These are phyloP conservation scores for Pocillopora damicornis DNA, from an alignment of 64 coral and sea anemone genomes.

Conservation along the genomic window DNA sequence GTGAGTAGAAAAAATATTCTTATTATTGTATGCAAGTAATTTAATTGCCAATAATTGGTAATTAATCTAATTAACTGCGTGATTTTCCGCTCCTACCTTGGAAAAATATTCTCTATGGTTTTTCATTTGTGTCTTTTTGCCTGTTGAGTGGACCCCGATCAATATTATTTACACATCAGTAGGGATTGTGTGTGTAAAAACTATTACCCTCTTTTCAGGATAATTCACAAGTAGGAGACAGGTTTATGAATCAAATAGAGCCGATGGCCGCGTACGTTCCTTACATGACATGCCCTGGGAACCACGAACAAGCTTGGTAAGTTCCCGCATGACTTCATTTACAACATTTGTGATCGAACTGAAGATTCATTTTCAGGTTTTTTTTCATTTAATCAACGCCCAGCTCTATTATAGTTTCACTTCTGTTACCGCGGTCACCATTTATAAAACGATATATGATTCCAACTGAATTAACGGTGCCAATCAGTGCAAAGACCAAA, in stretches of 20 bases:
- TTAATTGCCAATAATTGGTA: no score
- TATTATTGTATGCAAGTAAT: neutral
- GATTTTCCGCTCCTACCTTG: no score
- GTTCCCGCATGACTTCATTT: neutral
- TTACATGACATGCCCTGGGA: constrained; percentile 91
- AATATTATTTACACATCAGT: no score
- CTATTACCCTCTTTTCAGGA: constrained; percentile 20
- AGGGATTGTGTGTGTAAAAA: neutral
- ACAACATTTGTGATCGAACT: neutral
- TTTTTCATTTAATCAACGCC: no score
- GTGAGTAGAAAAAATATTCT: constrained; percentile 34
- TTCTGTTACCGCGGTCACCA: no score
- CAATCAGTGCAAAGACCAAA: no score
- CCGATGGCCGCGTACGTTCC: constrained; percentile 86
- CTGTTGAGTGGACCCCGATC: no score
- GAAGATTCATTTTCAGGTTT: no score
- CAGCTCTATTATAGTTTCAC: no score
- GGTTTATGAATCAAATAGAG: constrained; percentile 93
- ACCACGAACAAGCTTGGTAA: constrained; percentile 88
- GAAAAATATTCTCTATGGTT: neutral
- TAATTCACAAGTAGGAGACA: constrained; percentile 72
- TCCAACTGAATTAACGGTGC: no score
- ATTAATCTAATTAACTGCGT: no score
- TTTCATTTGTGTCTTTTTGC: neutral
- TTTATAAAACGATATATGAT: no score